phyloP scores from a whole-genome alignment of 2,113 vertebrate species.

The Tyrannus savana region DNA sequence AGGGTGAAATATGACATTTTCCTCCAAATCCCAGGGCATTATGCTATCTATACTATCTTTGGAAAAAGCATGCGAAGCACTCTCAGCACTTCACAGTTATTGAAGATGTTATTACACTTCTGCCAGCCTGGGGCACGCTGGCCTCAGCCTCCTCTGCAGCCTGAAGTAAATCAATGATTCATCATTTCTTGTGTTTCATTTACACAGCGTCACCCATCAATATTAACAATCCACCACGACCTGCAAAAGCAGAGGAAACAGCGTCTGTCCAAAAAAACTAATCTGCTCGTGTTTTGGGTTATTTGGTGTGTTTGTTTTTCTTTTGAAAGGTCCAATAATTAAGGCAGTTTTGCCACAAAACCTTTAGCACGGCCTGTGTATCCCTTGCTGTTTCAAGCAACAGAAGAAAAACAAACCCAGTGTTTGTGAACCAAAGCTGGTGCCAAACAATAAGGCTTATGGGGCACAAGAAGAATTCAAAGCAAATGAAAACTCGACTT shows the following conservation, averaged over 20 bases:
- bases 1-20: background rate
- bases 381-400: background rate
- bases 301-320: background rate
- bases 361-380: background rate
- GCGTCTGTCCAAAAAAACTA: background rate
- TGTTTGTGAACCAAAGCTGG: background rate
- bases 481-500: constrained; percentile 35
- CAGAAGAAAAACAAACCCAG: background rate
- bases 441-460: constrained; percentile 24
- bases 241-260: background rate
- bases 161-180: background rate
- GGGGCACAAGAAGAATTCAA: constrained; percentile 37
- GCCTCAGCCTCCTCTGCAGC: background rate
- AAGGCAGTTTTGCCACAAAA: background rate
- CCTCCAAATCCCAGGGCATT: background rate
- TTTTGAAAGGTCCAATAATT: background rate
- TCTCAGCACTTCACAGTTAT: background rate
- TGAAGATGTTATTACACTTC: background rate
- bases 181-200: background rate
- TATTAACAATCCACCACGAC: background rate
- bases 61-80: background rate
- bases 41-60: background rate
- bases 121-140: background rate
- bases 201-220: background rate
- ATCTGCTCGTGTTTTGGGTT: background rate